A percentile compares a stretch with the other conserved stretches of the same genome.
Evolutionary conservation across 2,888 invertebrate genomes (phyloP).

Genomic region (Tenthredo scrophulariae): DNA sequence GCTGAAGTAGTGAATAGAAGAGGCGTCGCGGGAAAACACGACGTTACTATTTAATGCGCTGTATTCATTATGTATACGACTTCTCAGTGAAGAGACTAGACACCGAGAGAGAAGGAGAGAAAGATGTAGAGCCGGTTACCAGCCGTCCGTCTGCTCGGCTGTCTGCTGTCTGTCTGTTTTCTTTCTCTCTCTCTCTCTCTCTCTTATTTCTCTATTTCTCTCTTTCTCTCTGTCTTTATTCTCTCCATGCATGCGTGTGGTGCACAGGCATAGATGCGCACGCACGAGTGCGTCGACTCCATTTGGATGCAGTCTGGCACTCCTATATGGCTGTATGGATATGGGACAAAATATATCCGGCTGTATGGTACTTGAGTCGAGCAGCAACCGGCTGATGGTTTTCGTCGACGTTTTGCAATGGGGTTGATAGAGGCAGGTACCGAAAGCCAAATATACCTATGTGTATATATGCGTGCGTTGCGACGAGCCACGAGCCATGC

Average conservation of each 20-base stretch:
- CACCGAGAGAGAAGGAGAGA: conserved; percentile 12
- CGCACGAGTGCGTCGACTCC: conserved; percentile 29
- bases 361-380: conserved; percentile 32
- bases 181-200: not conserved
- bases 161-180: conserved; percentile 40
- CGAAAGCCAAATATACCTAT: not conserved
- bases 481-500: no score
- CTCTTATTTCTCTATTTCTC: not conserved
- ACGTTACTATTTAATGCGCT: conserved; percentile 46
- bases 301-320: conserved; percentile 27
- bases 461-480: no score
- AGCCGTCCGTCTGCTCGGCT: conserved; percentile 34
- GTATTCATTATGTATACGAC: conserved; percentile 44
- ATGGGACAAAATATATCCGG: conserved; percentile 37
- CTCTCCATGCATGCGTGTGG: not conserved
- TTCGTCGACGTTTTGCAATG: conserved; percentile 16
- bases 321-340: not conserved
- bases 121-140: conserved; percentile 29
- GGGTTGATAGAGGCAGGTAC: conserved; percentile 12
- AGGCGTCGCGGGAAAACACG: conserved; percentile 28
- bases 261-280: conserved; percentile 35
- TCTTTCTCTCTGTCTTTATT: not conserved
- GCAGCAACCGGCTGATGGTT: not conserved
- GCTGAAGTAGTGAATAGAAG: not conserved
- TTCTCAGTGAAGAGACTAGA: conserved; percentile 16